Evolutionary conservation across 1,140 invertebrate genomes (phyloP).

Genomic region (Drosophila miranda): DNA sequence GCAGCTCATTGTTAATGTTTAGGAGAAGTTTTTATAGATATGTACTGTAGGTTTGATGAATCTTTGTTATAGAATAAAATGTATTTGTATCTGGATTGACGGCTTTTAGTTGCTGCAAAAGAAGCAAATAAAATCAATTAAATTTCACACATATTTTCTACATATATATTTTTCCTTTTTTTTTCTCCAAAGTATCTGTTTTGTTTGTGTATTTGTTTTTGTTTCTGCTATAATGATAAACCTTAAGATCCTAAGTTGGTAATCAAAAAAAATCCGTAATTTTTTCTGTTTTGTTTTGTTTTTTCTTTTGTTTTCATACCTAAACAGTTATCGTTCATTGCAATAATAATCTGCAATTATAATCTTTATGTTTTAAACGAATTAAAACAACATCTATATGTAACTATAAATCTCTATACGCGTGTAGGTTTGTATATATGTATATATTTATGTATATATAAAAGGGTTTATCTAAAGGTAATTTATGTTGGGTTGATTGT

Average conservation of each 20-base stretch:
- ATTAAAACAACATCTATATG: conserved; percentile 68
- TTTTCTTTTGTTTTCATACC: conserved; percentile 29
- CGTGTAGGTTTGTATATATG: conserved; percentile 33
- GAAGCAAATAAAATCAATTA: conserved; percentile 9
- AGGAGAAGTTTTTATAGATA: neutral
- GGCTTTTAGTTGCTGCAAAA: neutral
- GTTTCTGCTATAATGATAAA: conserved; percentile 36
- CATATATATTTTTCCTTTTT: conserved; percentile 67
- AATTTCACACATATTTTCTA: conserved; percentile 38
- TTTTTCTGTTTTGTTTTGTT: conserved; percentile 21
- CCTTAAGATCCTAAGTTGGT: conserved; percentile 49
- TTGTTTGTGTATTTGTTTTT: conserved; percentile 27
- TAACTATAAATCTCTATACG: conserved; percentile 49
- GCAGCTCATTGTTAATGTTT: conserved; percentile 29
- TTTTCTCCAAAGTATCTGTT: conserved; percentile 53
- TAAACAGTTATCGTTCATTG: conserved; percentile 48
- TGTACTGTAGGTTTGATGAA: conserved; percentile 2
- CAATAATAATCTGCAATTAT: conserved; percentile 37
- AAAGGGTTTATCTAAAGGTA: conserved; percentile 37
- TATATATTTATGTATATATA: conserved; percentile 45
- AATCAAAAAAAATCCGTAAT: conserved; percentile 66
- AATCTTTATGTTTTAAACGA: conserved; percentile 62
- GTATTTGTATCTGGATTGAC: neutral
- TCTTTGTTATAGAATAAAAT: conserved; percentile 7
- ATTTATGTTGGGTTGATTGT: conserved; percentile 36